Evolutionary conservation across 2,113 vertebrate genomes (phyloP), one percentile per base, ranked within the genome.

Genomic region (Mellivora capensis): DNA sequence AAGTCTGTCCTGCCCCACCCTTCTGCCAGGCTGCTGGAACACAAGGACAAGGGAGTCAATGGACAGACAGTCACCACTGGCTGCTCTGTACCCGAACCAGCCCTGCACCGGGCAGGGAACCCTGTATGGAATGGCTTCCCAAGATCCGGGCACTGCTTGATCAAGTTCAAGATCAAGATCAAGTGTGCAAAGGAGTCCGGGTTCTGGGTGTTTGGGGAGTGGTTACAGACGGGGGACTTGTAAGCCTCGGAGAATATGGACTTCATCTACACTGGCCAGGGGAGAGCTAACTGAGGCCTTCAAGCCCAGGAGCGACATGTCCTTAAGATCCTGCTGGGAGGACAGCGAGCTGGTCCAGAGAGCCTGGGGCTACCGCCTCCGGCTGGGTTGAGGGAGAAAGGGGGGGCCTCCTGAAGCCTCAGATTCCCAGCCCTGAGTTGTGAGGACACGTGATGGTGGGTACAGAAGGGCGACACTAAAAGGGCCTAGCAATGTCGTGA

Each of bases 401-500:
- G 80, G 3, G 4, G 52, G 76, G 37, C 7, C 27, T 25, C 83
- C 93, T 29, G 7, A 20, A 64, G 59, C 6, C 27, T 64, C 42
- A 1, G 20, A 31, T 23, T 77, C 81, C 52, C 69, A 34, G 25
- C 21, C 31, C n/a, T 10, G 76, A 54, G 89, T 9, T 44, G 52
- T 25, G 37, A 86, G 62, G 47, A 17, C 7, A 9, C 2, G 0
- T 3, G 39, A 7, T 0, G 7, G 59, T 27, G 6, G 54, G 34
- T 0, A 52, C 3, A 18, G 59, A 67, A 72, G 13, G 27, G 44
- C 0, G 4, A 8, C 9, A 1, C 25, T 6, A 14, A 18, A 23
- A 67, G 42, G 0, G 1, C 71, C 64, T 7, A 21, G 5, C 42
- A 4, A 34, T 6, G 9, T 10, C 0, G 0, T 15, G 29, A 42